Base-by-base conservation (phyloP, 2,888 invertebrate species). In the Encarsia formosa region DNA sequence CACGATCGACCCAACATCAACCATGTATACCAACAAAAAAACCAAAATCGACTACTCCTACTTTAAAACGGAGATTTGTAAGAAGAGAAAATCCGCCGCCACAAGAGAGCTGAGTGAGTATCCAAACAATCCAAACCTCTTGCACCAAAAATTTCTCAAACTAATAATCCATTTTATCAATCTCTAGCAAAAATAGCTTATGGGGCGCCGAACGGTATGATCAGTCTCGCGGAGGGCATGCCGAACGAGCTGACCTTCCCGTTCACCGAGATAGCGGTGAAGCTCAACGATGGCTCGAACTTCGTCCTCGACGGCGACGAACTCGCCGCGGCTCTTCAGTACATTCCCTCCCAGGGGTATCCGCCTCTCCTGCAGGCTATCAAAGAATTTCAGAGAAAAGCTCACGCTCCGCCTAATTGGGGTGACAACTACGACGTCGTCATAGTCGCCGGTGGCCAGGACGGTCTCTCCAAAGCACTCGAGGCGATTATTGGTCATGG, bases 401-500 rank as follows among this genome's bases (percentile, higher is more conserved):
- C 82, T 11, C 89, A 89, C 66, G 76, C 80, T 0, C 86, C 87
- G 0, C 87, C 87, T 0, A 71, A 78, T 5, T 78, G 81, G 79
- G 78, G 18, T 9, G 74, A 80, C 2, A 75, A 79, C 2, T 77
- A 81, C 2, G 84, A 85, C 52, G 68, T 88, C 1, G 70, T 87
- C 31, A 77, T 89, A 22, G 87, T 87, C 4, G 81, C 82, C 59
- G 91, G 90, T 3, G 83, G 86, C 20, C 89, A 88, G 70, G 88
- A 89, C 67, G 89, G 86, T 5, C 80, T 90, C 53, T 84, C 85
- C 73, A 86, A 86, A 71, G 79, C 84, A 38, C 77, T 88, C 34
- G 88, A 89, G 62, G 80, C 88, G 73, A 73, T 86, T 49, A 68
- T 89, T n/a, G 79, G 81, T 37, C 79, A 79, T 1, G 86, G 85